Conservation (phyloP, 1,140 invertebrate genomes). For the Portunus trituberculatus region DNA sequence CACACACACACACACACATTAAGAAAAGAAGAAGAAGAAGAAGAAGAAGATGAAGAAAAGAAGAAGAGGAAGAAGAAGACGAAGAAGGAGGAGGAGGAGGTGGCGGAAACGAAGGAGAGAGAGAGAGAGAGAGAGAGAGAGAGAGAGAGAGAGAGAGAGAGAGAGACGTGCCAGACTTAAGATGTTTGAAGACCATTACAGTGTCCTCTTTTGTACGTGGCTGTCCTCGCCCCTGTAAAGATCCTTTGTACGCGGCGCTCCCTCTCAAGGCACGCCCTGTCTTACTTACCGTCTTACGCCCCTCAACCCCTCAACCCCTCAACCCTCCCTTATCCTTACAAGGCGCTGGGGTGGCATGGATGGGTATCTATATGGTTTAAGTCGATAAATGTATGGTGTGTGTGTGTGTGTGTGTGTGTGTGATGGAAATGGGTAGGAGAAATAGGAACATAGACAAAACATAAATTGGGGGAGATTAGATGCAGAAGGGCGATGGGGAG, state of each 20-base stretch:
- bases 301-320: no score
- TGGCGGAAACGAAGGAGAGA: background rate
- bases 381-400: no score
- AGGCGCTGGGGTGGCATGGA: no score
- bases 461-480: no score
- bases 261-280: background rate
- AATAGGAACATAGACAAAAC: no score
- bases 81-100: background rate
- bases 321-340: no score
- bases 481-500: no score
- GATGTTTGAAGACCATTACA: constrained; percentile 60
- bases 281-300: constrained; percentile 42
- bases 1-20: no score
- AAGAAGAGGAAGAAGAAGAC: background rate
- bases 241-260: background rate
- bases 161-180: background rate
- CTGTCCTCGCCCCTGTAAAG: background rate
- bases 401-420: no score
- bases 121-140: background rate
- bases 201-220: constrained; percentile 41
- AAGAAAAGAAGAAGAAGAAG: background rate
- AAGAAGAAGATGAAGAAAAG: background rate
- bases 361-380: no score
- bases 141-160: background rate
- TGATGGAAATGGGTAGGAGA: no score